These are phyloP conservation scores for Eupeodes luniger DNA, from an alignment of 2,888 invertebrate species.

Conservation along the genomic window DNA sequence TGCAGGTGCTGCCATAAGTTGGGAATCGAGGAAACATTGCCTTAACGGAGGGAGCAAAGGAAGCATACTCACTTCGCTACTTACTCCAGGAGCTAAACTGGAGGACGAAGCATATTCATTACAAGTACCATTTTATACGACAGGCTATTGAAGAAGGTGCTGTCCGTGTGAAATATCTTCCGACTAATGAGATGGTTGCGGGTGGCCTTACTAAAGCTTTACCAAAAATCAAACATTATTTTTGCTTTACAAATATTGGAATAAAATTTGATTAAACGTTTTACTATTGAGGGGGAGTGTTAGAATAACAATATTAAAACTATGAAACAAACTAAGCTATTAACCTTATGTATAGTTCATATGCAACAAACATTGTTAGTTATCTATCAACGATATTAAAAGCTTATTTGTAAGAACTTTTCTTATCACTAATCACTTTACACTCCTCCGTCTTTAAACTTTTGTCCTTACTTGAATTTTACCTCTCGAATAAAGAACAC, in stretches of 20 bases:
- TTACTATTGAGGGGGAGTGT: too few species aligned
- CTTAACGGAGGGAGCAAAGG: neutral
- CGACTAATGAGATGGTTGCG: slow-evolving; percentile 3
- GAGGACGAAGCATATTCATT: neutral
- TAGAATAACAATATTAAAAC: too few species aligned
- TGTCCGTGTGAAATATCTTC: slow-evolving; percentile 5
- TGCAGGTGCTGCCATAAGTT: slow-evolving; percentile 11
- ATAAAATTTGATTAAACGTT: slow-evolving; percentile 1
- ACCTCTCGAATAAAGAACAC: too few species aligned
- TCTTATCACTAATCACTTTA: too few species aligned
- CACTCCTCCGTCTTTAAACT: too few species aligned
- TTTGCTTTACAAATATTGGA: slow-evolving; percentile 15
- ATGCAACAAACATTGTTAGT: too few species aligned
- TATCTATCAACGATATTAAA: too few species aligned
- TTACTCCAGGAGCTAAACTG: neutral
- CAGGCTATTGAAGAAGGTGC: neutral
- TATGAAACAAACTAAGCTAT: too few species aligned
- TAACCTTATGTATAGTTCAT: too few species aligned
- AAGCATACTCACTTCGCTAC: neutral
- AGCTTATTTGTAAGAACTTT: too few species aligned
- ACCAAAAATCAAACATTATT: slow-evolving; percentile 8
- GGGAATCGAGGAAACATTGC: slow-evolving; percentile 16
- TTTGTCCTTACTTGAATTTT: too few species aligned
- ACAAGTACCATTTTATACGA: neutral
- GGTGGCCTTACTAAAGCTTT: slow-evolving; percentile 7